A percentile compares a stretch with the other conserved stretches of the same genome.
These are phyloP conservation scores for Hyperoplus lanceolatus DNA, from an alignment of 2,797 vertebrate genomes.

Conservation along the genomic window DNA sequence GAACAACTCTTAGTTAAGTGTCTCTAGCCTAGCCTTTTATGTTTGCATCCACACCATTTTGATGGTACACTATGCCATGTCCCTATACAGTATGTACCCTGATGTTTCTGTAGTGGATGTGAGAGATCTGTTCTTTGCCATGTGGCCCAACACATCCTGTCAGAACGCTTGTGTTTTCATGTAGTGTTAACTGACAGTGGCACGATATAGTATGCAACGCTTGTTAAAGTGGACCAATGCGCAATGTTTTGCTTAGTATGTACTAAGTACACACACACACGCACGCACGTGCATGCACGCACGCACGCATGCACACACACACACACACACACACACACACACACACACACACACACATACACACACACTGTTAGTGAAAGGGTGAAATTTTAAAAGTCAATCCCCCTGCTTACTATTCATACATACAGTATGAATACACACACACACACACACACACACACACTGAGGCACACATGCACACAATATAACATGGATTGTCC, in stretches of 20 bases:
- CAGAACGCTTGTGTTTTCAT: background rate
- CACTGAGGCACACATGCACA: background rate
- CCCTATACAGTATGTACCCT: background rate
- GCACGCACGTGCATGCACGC: background rate
- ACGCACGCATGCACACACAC: background rate
- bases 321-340: conserved; percentile 4
- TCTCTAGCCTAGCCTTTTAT: background rate
- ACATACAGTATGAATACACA: background rate
- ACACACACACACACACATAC: conserved; percentile 1
- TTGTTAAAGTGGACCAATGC: background rate
- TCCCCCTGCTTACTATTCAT: conserved; percentile 19
- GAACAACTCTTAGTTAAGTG: background rate
- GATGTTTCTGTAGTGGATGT: background rate
- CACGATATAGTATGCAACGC: background rate
- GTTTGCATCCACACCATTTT: background rate
- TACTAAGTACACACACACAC: background rate
- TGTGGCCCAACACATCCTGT: conserved; percentile 1
- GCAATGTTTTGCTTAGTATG: background rate
- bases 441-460: background rate
- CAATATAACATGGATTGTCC: conserved; percentile 17
- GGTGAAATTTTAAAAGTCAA: conserved; percentile 19
- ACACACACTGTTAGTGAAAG: conserved; percentile 7
- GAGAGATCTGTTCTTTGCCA: background rate
- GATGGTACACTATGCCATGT: background rate
- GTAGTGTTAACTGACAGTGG: background rate